phyloP scores from a whole-genome alignment of 2,113 vertebrate genomes.

The Scolopax mira region DNA sequence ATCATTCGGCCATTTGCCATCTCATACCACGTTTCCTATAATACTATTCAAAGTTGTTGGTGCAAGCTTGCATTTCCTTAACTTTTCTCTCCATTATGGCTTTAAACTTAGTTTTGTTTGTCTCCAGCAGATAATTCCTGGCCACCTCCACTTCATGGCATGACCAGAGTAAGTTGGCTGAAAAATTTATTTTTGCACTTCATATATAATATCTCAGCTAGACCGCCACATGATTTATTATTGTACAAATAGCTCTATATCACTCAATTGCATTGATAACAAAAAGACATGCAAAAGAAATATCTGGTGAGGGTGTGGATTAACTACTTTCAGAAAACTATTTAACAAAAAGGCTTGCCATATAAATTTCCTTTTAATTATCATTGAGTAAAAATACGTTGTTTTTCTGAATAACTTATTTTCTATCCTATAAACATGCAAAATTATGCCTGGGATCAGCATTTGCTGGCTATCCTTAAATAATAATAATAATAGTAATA shows the following conservation, averaged over 20 bases:
- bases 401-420: neutral
- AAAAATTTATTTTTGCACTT: neutral
- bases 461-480: neutral
- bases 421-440: neutral
- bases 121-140: neutral
- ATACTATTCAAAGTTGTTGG: neutral
- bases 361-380: neutral
- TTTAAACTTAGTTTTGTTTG: neutral
- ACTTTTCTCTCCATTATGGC: neutral
- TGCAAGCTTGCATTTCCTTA: neutral
- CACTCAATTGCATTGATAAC: neutral
- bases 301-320: neutral
- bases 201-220: neutral
- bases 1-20: fast-evolving
- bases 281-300: neutral
- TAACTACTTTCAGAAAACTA: neutral
- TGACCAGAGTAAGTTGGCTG: neutral
- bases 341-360: neutral
- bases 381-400: neutral
- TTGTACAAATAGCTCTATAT: neutral
- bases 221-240: neutral
- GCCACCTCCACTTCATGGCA: neutral
- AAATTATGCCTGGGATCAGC: neutral
- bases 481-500: neutral
- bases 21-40: neutral